Conservation (phyloP, 2,797 vertebrate species). For the Halcyon leucocephala region DNA sequence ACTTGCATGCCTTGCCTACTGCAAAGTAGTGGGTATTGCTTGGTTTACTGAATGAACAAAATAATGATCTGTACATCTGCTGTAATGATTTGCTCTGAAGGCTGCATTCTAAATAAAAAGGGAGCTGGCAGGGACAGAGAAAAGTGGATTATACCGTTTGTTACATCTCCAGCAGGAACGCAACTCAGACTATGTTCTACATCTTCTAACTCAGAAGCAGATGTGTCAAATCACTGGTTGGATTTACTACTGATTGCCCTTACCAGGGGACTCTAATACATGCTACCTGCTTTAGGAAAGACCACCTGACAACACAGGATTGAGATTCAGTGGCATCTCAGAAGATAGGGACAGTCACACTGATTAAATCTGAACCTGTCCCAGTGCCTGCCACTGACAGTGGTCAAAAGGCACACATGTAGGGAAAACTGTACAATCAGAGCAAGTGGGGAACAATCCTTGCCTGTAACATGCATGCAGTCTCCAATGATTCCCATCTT, state of each 20-base stretch:
- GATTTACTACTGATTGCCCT: not conserved
- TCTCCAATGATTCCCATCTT: not conserved
- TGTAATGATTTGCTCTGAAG: not conserved
- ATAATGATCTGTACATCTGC: not conserved
- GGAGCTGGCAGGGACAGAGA: not conserved
- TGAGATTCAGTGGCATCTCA: not conserved
- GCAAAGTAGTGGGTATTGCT: not conserved
- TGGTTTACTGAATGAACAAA: not conserved
- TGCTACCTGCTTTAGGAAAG: not conserved
- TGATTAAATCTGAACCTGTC: not conserved
- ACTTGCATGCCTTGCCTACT: not conserved
- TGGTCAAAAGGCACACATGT: not conserved
- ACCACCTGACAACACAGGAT: not conserved
- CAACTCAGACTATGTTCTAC: not conserved
- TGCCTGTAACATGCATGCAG: not conserved
- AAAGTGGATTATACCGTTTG: not conserved
- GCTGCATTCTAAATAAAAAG: not conserved
- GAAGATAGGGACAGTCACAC: not conserved
- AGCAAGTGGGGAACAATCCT: accelerated
- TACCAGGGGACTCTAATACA: not conserved
- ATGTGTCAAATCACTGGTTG: not conserved
- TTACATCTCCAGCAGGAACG: not conserved
- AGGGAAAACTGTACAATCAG: accelerated
- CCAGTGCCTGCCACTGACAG: not conserved
- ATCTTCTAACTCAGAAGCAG: not conserved